These are phyloP conservation scores for Trichonephila clavata DNA, from an alignment of 1,140 invertebrate species.

Conservation along the genomic window DNA sequence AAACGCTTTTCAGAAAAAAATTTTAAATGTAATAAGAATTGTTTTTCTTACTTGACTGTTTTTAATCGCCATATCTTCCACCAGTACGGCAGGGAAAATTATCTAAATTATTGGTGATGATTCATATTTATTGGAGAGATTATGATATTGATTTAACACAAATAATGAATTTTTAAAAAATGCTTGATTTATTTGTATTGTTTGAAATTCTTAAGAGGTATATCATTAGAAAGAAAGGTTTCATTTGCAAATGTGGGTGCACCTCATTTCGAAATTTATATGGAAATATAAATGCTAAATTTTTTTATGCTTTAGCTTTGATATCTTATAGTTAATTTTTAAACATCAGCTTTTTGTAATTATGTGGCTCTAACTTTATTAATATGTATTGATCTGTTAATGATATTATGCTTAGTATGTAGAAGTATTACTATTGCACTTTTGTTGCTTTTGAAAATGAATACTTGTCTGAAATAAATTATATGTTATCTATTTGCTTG, in stretches of 20 bases:
- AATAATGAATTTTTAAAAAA: too few relatives aligned
- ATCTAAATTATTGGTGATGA: too few relatives aligned
- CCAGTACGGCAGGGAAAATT: too few relatives aligned
- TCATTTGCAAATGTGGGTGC: background rate
- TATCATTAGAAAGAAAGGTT: too few relatives aligned
- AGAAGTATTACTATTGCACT: conserved; percentile 19
- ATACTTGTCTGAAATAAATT: conserved; percentile 36
- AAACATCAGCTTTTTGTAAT: background rate
- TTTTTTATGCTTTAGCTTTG: background rate
- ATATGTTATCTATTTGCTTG: conserved; percentile 36
- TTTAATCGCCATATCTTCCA: too few relatives aligned
- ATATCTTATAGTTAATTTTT: background rate
- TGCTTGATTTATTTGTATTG: too few relatives aligned
- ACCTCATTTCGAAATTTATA: background rate
- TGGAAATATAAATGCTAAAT: background rate
- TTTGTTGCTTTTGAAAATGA: conserved; percentile 41
- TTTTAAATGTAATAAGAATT: too few relatives aligned
- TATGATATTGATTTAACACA: too few relatives aligned
- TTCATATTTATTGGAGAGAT: too few relatives aligned
- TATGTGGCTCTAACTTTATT: background rate
- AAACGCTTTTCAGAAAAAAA: too few relatives aligned
- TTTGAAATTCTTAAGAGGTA: too few relatives aligned
- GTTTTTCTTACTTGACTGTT: too few relatives aligned
- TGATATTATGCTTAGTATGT: background rate
- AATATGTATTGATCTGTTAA: background rate